phyloP scores from a whole-genome alignment of 2,113 vertebrate genomes.

The Proteles cristata region DNA sequence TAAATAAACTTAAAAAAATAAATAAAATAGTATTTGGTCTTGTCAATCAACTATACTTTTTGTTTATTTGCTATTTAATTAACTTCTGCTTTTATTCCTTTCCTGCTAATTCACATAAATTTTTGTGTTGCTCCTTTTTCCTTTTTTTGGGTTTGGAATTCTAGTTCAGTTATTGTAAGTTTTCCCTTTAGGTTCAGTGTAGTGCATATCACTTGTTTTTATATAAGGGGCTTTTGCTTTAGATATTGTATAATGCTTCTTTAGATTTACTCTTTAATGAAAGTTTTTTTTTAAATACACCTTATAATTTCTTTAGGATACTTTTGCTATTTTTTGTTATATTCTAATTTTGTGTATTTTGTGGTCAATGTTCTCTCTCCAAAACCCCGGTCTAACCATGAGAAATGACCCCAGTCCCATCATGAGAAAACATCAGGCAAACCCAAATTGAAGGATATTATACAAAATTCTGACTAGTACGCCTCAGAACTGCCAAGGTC shows the following conservation, averaged over 20 bases:
- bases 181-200: neutral
- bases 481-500: neutral
- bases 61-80: neutral
- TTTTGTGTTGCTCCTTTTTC: neutral
- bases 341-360: constrained; percentile 6
- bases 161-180: neutral
- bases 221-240: neutral
- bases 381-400: neutral
- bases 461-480: neutral
- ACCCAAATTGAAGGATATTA: neutral
- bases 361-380: neutral
- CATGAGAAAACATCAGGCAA: neutral
- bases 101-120: neutral
- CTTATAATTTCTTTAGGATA: neutral
- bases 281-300: neutral
- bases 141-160: neutral
- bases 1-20: too few species aligned
- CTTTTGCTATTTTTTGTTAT: neutral
- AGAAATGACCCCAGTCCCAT: neutral
- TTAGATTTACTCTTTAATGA: neutral
- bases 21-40: neutral
- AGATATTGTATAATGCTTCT: neutral
- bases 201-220: neutral
- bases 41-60: neutral
- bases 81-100: neutral